A percentile compares a stretch with the other conserved stretches of the same genome.
These are phyloP conservation scores for Sarcophilus harrisii DNA, from an alignment of 2,797 vertebrate species.

Conservation along the genomic window DNA sequence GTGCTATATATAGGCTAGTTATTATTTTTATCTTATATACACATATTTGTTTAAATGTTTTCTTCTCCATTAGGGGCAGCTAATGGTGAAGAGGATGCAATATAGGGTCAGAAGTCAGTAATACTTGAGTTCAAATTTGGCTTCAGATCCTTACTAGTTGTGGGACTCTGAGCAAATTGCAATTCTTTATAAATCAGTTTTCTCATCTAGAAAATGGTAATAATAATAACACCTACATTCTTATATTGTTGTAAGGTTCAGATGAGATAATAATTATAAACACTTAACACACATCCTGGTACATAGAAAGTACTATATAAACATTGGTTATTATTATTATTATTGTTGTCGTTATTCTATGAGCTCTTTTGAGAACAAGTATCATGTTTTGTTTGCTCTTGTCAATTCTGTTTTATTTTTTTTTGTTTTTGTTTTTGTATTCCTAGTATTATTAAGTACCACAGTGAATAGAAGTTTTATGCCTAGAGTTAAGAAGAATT, in stretches of 20 bases:
- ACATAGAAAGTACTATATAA: not conserved
- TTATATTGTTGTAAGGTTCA: not conserved
- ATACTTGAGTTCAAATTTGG: not conserved
- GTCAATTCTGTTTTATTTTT: not conserved
- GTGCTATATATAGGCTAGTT: not conserved
- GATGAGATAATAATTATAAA: not conserved
- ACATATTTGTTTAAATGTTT: not conserved
- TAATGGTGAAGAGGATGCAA: not conserved
- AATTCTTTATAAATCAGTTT: not conserved
- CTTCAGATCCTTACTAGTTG: not conserved
- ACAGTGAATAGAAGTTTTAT: not conserved
- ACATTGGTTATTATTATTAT: not conserved
- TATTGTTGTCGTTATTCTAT: not conserved
- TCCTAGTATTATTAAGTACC: not conserved
- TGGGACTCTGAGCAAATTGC: not conserved
- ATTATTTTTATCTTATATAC: not conserved
- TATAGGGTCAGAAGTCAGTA: not conserved
- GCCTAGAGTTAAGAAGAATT: too few relatives aligned
- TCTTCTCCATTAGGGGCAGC: not conserved
- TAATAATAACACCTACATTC: not conserved
- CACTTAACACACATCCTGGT: not conserved
- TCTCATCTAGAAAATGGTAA: not conserved
- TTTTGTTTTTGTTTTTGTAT: not conserved
- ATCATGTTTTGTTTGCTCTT: not conserved
- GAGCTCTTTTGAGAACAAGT: not conserved